Evolutionary conservation across 1,140 invertebrate species (phyloP).

Genomic region (Zaprionus vittiger): DNA sequence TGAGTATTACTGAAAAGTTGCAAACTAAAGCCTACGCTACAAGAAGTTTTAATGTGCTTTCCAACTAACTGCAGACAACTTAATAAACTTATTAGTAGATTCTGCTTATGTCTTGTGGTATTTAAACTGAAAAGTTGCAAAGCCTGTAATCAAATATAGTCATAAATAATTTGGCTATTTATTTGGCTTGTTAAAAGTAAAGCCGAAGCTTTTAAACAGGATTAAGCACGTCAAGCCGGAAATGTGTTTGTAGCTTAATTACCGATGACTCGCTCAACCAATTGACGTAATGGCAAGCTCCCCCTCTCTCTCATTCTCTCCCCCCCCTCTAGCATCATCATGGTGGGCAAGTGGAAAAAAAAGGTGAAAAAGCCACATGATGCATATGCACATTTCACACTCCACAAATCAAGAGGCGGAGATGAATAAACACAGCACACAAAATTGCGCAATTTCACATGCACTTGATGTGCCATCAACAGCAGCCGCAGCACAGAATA

Average conservation of each 20-base stretch:
- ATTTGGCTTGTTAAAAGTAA: neutral
- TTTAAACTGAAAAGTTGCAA: no score
- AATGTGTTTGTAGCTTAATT: neutral
- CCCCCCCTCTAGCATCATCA: neutral
- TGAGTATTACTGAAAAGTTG: neutral
- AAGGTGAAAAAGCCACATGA: neutral
- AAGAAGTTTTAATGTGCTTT: neutral
- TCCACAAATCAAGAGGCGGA: slow-evolving; percentile 5
- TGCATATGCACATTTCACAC: slow-evolving; percentile 2
- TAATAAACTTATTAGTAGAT: neutral
- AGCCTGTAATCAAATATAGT: neutral
- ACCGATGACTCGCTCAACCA: neutral
- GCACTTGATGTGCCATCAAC: neutral
- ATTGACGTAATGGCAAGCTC: neutral
- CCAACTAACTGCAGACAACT: no score
- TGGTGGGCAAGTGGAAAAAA: neutral
- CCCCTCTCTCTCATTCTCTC: no score
- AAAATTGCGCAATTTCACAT: neutral
- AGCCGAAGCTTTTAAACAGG: neutral
- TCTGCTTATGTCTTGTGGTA: no score
- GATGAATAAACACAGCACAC: slow-evolving; percentile 1
- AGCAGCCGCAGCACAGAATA: neutral
- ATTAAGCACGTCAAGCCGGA: neutral
- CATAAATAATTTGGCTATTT: neutral
- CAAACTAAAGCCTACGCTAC: no score